These are phyloP conservation scores for Mohoua ochrocephala DNA, from an alignment of 2,113 vertebrate species.

Conservation along the genomic window DNA sequence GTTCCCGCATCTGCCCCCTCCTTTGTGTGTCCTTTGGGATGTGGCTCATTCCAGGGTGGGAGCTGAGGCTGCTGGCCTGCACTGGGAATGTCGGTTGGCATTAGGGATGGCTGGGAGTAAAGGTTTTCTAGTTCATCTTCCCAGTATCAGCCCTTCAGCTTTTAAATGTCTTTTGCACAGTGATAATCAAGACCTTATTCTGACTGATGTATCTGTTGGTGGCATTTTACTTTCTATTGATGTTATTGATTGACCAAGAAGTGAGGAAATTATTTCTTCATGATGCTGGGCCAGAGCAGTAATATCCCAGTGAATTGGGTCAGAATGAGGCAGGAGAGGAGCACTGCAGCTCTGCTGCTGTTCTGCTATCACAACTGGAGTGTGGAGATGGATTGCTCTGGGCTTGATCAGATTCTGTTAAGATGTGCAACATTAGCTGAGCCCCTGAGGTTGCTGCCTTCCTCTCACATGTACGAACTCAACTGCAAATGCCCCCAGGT, in stretches of 20 bases:
- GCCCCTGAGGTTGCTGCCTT: background rate
- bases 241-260: background rate
- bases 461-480: background rate
- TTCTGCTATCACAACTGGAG: background rate
- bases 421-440: background rate
- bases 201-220: background rate
- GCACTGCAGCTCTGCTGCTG: background rate
- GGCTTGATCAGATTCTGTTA: background rate
- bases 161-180: background rate
- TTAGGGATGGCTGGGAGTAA: background rate
- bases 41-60: background rate
- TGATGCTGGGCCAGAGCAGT: background rate
- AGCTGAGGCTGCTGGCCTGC: background rate
- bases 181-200: background rate
- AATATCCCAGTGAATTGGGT: background rate
- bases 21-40: background rate
- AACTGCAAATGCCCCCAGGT: background rate
- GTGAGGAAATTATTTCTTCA: background rate
- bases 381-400: background rate
- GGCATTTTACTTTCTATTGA: background rate
- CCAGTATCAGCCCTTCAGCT: background rate
- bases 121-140: background rate
- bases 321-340: background rate
- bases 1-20: background rate
- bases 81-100: background rate